Evolutionary conservation across 2,113 vertebrate genomes (phyloP).

Genomic region (Cephalopholis sonnerati): DNA sequence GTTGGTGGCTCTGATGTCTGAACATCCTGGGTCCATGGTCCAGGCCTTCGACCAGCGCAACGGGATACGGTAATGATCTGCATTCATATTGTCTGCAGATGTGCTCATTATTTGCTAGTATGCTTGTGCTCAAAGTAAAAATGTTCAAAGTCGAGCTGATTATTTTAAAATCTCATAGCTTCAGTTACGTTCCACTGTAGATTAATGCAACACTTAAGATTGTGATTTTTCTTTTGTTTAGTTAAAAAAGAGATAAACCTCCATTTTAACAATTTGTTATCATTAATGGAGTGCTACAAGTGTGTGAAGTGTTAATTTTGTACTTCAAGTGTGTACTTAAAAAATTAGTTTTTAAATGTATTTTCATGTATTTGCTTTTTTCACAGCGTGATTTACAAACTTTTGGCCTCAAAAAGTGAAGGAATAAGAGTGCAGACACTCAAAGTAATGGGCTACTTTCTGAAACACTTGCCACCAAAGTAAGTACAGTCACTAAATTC

Average conservation of each 20-base stretch:
- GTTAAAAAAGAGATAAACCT: not conserved
- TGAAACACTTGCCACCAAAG: conserved; percentile 94
- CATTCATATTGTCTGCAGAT: conserved; percentile 7
- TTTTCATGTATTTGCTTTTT: conserved; percentile 22
- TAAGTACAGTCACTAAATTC: conserved; percentile 80
- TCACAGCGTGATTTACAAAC: conserved; percentile 94
- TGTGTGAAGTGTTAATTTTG: not conserved
- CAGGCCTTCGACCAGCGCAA: conserved; percentile 98
- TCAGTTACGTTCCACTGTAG: not conserved
- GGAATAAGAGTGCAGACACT: conserved; percentile 95
- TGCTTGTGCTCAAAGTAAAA: not conserved
- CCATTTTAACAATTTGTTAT: not conserved
- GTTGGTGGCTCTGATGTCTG: conserved; percentile 97
- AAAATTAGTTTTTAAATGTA: not conserved
- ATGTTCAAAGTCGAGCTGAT: not conserved
- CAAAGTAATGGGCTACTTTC: conserved; percentile 97
- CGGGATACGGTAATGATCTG: conserved; percentile 90
- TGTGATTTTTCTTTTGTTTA: not conserved
- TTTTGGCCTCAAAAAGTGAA: conserved; percentile 96
- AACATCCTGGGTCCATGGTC: conserved; percentile 95
- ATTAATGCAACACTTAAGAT: not conserved
- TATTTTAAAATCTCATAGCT: not conserved
- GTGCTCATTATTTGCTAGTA: not conserved
- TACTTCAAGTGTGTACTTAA: not conserved
- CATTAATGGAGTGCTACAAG: not conserved